These are phyloP conservation scores for Eidolon dupreanum DNA, from an alignment of 2,797 vertebrate species.

Conservation along the genomic window DNA sequence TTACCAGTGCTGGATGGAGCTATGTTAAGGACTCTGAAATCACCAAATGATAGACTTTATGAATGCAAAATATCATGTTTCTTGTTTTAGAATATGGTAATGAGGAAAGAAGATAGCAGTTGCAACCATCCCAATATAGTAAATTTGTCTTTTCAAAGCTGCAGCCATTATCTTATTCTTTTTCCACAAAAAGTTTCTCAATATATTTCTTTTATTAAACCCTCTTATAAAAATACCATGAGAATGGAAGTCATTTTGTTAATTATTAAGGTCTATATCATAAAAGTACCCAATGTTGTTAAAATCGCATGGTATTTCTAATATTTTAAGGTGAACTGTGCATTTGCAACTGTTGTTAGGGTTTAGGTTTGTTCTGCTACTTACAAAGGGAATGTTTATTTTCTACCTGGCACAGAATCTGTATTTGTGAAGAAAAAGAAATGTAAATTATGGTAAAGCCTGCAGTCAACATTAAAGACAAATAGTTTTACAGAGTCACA, in stretches of 20 bases:
- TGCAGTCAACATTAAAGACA: neutral
- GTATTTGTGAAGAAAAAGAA: neutral
- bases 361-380: neutral
- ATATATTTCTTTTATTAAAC: slow-evolving; percentile 22
- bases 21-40: neutral
- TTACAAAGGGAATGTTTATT: neutral
- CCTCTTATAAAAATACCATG: neutral
- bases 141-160: neutral
- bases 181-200: neutral
- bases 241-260: neutral
- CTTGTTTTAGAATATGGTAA: neutral
- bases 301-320: slow-evolving; percentile 42
- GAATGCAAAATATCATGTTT: neutral
- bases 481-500: neutral
- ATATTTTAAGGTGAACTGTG: neutral
- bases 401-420: slow-evolving; percentile 3
- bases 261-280: slow-evolving; percentile 29
- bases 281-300: slow-evolving; percentile 36
- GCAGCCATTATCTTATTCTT: neutral
- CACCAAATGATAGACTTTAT: neutral
- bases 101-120: neutral
- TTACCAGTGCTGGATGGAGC: neutral
- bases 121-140: neutral
- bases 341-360: neutral
- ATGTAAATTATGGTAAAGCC: neutral